A percentile compares a stretch with the other conserved stretches of the same genome.
phyloP scores from a whole-genome alignment of 2,888 invertebrate species.

The Dorcus parallelipipedus region DNA sequence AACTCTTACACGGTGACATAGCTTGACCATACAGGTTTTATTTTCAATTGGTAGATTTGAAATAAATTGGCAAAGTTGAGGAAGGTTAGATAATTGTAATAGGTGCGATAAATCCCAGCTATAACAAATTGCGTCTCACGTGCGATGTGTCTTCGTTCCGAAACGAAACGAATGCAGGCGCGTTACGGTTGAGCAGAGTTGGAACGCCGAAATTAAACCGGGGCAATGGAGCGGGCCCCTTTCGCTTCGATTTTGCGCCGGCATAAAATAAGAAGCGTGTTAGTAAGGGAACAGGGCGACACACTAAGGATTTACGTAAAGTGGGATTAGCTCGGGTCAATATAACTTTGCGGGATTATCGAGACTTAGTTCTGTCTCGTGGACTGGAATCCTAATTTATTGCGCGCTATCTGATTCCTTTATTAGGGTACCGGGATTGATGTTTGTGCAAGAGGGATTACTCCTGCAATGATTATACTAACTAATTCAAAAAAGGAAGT shows the following conservation, averaged over 20 bases:
- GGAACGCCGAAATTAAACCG: background rate
- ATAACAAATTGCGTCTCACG: constrained; percentile 5
- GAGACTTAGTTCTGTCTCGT: constrained; percentile 37
- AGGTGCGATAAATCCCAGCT: too few species aligned
- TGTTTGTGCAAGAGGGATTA: constrained; percentile 16
- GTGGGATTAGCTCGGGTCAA: constrained; percentile 31
- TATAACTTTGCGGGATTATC: constrained; percentile 42
- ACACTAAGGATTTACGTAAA: constrained; percentile 6
- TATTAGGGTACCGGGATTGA: constrained; percentile 27
- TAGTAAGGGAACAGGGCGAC: constrained; percentile 2
- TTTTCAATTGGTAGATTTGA: too few species aligned
- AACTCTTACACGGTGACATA: too few species aligned
- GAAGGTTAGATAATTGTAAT: too few species aligned
- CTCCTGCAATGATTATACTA: too few species aligned
- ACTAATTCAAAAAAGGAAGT: too few species aligned
- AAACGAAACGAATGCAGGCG: too few species aligned
- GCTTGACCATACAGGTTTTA: too few species aligned
- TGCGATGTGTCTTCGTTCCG: background rate
- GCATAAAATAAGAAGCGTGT: background rate
- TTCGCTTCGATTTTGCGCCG: background rate
- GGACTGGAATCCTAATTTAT: constrained; percentile 39
- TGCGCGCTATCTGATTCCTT: constrained; percentile 28
- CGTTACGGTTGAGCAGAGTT: background rate
- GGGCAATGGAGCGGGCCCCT: background rate
- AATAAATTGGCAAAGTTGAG: too few species aligned